Base-by-base conservation (phyloP, 2,888 invertebrate genomes). In the Rhagium mordax region DNA sequence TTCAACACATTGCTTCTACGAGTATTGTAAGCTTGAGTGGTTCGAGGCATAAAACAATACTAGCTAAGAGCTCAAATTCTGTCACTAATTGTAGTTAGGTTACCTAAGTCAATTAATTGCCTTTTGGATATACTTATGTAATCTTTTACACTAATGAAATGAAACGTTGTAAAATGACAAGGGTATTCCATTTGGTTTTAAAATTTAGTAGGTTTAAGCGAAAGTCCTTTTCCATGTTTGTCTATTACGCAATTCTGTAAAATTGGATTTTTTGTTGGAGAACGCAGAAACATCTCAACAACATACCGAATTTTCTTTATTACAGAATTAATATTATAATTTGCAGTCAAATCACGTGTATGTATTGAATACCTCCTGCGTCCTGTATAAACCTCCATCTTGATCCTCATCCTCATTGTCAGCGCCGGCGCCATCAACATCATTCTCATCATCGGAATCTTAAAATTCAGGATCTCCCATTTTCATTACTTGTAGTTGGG, bases 191-290 rank as follows among this genome's bases (percentile, higher is more conserved):
- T 33, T 73, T 69, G 16, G 72, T 73, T 66, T 65, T 69, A 29
- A 65, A 69, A 41, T 74, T 66, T 29, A 76, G n/a, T 41, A 76
- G n/a, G n/a, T n/a, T n/a, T 66, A 4, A 74, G 48, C 13, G 64
- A 55, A n/a, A 29, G 41, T 72, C 74, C 76, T 33, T 74, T 75
- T n/a, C 64, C 48, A 55, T 41, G 33, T 20, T 69, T 24, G 59
- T 48, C 57, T 27, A 61, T 74, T 16, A 73, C 74, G 67, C 72
- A 62, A 33, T 70, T 69, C 65, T 71, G 71, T 69, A 72, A 51
- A 68, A 72, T 71, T 29, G 60, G 15, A 70, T 74, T 74, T 67
- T 76, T 72, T 51, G 75, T 69, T n/a, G 75, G 66, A 47, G 65
- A 75, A 10, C 41, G 15, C 20, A 51, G 55, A 53, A 75, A 75